Base-by-base conservation (phyloP, 1,140 invertebrate genomes). In the Holotrichia oblita region DNA sequence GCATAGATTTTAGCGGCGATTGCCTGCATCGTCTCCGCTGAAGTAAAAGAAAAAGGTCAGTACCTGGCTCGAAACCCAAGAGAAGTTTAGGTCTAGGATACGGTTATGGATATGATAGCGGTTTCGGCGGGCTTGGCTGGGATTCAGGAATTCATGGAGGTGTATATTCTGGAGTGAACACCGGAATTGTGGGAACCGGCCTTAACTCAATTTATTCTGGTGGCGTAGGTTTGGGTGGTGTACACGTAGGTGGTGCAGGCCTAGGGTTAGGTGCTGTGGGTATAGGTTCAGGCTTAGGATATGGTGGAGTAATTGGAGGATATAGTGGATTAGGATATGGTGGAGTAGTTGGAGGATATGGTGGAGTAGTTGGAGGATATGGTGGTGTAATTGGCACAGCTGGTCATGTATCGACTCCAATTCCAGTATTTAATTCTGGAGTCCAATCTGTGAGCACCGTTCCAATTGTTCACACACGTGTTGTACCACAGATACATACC, bases 401-500 rank as follows among this genome's bases (percentile, higher is more conserved):
- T 22, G 73, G 73, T 41, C 40, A 74, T n/a, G 40, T 69, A 24
- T 74, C 73, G 0, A n/a, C 10, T 14, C 41, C 73, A 9, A 74
- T 40, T 74, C 73, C 34, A 8, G 73, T 74, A 74, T 69, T 22
- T 22, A 69, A 34, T 34, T 22, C 20, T 12, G 61, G 61, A 10
- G 22, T 24, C 61, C 48, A 55, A 55, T 27, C 61, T 69, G 61
- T 74, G 17, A 41, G 41, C 73, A 74, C 73, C 17, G 34, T 27
- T n/a, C 75, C 41, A 48, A 42, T 55, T 42, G 40, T 34, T 27
- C 24, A 44, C 22, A 42, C 44, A 9, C 41, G 24, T 24, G 44
- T 44, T n/a, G 75, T 76, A 12, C 40, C 40, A 6, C 75, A 81
- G 79, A 61, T 80, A 10, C 81, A 80, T 40, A 82, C 81, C 10